Evolutionary conservation across 2,113 vertebrate genomes (phyloP), one percentile per base, ranked within the genome.

Genomic region (Microtus richardsoni): DNA sequence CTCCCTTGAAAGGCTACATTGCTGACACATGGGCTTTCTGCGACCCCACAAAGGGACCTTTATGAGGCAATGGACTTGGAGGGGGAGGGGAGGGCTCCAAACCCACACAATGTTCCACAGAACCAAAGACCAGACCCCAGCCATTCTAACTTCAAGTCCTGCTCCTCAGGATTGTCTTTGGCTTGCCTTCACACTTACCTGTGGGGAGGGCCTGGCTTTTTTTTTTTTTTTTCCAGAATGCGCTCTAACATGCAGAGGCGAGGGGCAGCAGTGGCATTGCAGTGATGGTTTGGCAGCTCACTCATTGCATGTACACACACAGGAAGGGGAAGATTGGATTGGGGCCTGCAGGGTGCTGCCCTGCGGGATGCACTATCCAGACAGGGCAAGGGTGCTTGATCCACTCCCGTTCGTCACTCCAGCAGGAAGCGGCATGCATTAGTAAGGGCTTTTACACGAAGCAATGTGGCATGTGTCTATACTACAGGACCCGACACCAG

Each of bases 371-470:
- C 28, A 33, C 12, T 1, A 75, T 79, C n/a, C 22, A n/a, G 80
- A 14, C 71, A 47, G 77, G 71, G 64, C 77, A 33, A 68, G 83
- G 94, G 60, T 2, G 9, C 47, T 52, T 3, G 41, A 58, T 70
- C 88, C 70, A 44, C 93, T 85, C 88, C 82, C 47, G 1, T 83
- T 74, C 0, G 17, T 41, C 60, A 77, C 89, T 91, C 85, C 84
- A 89, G 97, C 97, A 95, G 94, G 97, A 97, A 97, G 97, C 95
- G 1, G 58, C 97, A 97, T 97, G 97, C 97, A 96, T 60, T 58
- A 88, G 92, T 66, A 91, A 62, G 12, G 85, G 87, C 22, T 93
- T 54, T 90, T 21, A 96, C 84, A 52, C 3, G 92, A 96, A 97
- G 93, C 97, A 22, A 75, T 87, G 89, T 58, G 1, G 39, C n/a